Conservation (phyloP, 1,140 invertebrate genomes). For the Listronotus bonariensis region DNA sequence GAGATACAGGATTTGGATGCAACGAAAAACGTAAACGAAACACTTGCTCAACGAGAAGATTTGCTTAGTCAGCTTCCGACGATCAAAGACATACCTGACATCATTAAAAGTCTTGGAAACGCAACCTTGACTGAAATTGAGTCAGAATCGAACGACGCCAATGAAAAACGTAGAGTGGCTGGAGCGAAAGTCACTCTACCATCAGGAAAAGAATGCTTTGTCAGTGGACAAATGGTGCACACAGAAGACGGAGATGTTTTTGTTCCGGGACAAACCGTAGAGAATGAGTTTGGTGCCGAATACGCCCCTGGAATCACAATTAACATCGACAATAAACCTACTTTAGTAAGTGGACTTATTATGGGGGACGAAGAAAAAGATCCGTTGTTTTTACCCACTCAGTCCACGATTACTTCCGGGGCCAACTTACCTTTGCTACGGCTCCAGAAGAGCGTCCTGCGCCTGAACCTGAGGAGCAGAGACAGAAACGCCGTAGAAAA, state of each 20-base stretch:
- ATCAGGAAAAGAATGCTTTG: slow-evolving; percentile 61
- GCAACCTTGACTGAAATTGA: slow-evolving; percentile 64
- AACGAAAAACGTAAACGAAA: slow-evolving; percentile 63
- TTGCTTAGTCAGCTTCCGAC: slow-evolving; percentile 62
- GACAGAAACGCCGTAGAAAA: slow-evolving; percentile 40
- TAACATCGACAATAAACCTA: slow-evolving; percentile 67
- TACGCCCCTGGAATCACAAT: slow-evolving; percentile 77
- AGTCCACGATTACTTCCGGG: slow-evolving; percentile 60
- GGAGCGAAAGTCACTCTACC: slow-evolving; percentile 53
- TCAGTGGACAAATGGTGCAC: slow-evolving; percentile 71
- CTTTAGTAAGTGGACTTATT: slow-evolving; percentile 64
- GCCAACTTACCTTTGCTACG: slow-evolving; percentile 58
- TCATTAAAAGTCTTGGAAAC: slow-evolving; percentile 66
- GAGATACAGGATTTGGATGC: slow-evolving; percentile 60
- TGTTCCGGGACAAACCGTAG: slow-evolving; percentile 74
- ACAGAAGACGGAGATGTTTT: slow-evolving; percentile 71
- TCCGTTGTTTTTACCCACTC: slow-evolving; percentile 63
- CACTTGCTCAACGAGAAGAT: slow-evolving; percentile 57
- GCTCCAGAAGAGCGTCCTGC: slow-evolving; percentile 49
- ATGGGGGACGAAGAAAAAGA: slow-evolving; percentile 51
- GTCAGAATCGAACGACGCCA: slow-evolving; percentile 65
- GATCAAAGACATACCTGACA: slow-evolving; percentile 66
- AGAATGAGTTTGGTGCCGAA: slow-evolving; percentile 66
- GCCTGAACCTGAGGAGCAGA: slow-evolving; percentile 43
- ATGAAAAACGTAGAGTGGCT: slow-evolving; percentile 59